Evolutionary conservation across 2,113 vertebrate species (phyloP).

Genomic region (Seriola aureovittata): DNA sequence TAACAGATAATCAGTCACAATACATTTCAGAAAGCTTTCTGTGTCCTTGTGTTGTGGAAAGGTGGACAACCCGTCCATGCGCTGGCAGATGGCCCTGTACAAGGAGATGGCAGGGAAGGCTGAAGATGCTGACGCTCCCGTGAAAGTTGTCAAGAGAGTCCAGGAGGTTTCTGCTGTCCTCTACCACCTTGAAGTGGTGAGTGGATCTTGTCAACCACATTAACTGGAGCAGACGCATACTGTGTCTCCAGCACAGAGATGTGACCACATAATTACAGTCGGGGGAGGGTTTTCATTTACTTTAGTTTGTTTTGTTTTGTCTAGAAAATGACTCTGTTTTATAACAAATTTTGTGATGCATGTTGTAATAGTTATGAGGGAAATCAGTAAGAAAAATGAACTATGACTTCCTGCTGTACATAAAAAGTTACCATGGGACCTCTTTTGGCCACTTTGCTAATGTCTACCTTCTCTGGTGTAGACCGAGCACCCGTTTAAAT

Average conservation of each 20-base stretch:
- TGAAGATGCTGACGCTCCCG: conserved; percentile 89
- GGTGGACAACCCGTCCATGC: conserved; percentile 93
- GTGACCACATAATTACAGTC: too few relatives aligned
- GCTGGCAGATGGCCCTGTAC: conserved; percentile 96
- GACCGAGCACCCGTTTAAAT: conserved; percentile 95
- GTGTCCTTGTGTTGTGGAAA: conserved; percentile 61
- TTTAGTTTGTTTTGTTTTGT: too few relatives aligned
- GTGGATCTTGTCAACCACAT: neutral
- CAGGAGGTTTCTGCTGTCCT: conserved; percentile 94
- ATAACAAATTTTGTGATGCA: neutral
- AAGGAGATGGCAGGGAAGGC: conserved; percentile 92
- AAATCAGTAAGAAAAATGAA: neutral
- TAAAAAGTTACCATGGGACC: neutral
- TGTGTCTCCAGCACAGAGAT: neutral
- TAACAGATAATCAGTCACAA: neutral
- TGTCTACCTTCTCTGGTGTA: conserved; percentile 50
- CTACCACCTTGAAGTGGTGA: conserved; percentile 92
- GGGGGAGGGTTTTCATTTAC: too few relatives aligned
- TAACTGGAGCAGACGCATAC: neutral
- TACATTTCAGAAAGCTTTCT: conserved; percentile 21
- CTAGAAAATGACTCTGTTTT: neutral
- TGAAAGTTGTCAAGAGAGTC: conserved; percentile 92
- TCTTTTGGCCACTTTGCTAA: neutral
- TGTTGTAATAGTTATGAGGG: neutral
- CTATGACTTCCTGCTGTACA: neutral